These are phyloP conservation scores for Troilus luridus DNA, from an alignment of 2,888 invertebrate genomes.

Conservation along the genomic window DNA sequence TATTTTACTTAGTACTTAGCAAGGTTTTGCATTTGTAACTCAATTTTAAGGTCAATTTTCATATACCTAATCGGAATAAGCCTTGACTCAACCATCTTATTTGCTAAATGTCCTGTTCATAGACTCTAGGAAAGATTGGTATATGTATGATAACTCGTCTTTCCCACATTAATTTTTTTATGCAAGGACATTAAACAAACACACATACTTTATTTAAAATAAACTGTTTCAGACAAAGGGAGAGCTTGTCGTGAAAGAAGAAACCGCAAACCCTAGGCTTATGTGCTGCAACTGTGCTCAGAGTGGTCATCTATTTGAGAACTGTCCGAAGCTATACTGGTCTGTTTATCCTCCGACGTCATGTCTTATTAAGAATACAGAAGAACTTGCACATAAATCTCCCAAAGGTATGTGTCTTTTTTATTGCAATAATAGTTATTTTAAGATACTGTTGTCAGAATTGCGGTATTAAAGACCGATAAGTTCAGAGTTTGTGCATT, in stretches of 20 bases:
- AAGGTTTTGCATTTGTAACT: not conserved
- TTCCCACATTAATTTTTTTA: too few relatives aligned
- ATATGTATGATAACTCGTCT: too few relatives aligned
- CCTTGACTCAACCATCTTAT: too few relatives aligned
- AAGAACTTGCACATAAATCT: not conserved
- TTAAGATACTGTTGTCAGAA: not conserved
- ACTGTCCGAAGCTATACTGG: slow-evolving; percentile 45
- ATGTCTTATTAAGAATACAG: slow-evolving; percentile 33
- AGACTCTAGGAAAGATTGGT: too few relatives aligned
- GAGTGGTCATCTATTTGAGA: slow-evolving; percentile 51
- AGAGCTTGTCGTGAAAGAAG: not conserved
- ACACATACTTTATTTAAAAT: not conserved
- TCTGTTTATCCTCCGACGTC: slow-evolving; percentile 52
- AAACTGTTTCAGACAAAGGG: slow-evolving; percentile 39
- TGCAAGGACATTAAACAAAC: too few relatives aligned
- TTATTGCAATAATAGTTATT: not conserved
- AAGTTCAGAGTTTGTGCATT: too few relatives aligned
- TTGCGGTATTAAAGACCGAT: not conserved
- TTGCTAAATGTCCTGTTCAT: too few relatives aligned
- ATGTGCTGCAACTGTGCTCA: slow-evolving; percentile 58
- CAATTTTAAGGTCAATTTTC: too few relatives aligned
- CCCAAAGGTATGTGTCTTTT: not conserved
- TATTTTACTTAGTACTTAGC: too few relatives aligned
- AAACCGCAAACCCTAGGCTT: not conserved
- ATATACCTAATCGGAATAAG: too few relatives aligned